A percentile compares a stretch with the other conserved stretches of the same genome.
Evolutionary conservation across 2,888 invertebrate species (phyloP).

Genomic region (Cheilosia pagana): DNA sequence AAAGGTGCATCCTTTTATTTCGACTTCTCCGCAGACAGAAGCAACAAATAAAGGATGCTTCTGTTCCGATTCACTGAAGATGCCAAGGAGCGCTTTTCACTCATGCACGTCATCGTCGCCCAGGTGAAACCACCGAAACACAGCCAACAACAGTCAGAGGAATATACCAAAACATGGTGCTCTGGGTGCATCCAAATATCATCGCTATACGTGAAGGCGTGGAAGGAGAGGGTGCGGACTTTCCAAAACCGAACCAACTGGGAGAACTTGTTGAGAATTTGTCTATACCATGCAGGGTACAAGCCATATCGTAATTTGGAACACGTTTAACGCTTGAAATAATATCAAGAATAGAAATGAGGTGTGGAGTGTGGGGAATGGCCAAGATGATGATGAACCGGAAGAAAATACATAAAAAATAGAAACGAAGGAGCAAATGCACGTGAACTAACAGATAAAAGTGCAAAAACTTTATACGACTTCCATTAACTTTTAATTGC

Average conservation of each 20-base stretch:
- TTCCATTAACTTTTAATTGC: constrained; percentile 76
- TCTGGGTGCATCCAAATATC: constrained; percentile 51
- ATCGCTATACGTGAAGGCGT: constrained; percentile 18
- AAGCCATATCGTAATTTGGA: constrained; percentile 71
- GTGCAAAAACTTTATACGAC: constrained; percentile 63
- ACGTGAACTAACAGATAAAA: constrained; percentile 61
- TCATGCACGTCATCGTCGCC: constrained; percentile 68
- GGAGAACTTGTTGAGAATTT: constrained; percentile 61
- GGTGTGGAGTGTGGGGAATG: constrained; percentile 50
- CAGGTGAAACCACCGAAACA: constrained; percentile 61
- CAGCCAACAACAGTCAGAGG: neutral
- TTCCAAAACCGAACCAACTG: constrained; percentile 15
- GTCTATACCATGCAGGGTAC: constrained; percentile 16
- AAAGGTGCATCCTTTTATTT: constrained; percentile 39
- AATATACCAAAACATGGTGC: constrained; percentile 4
- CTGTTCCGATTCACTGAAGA: constrained; percentile 56
- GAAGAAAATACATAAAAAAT: constrained; percentile 25
- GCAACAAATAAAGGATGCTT: constrained; percentile 64
- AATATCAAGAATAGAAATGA: constrained; percentile 70
- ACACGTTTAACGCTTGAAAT: constrained; percentile 76
- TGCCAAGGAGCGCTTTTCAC: constrained; percentile 58
- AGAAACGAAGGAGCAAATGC: constrained; percentile 30
- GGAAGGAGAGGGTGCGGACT: too few species aligned
- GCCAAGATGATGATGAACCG: constrained; percentile 60
- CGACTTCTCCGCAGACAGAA: constrained; percentile 32